Percentiles rank a stretch among this genome's conserved stretches.
Evolutionary conservation across 2,113 vertebrate genomes (phyloP).

Genomic region (Onychostoma macrolepis): DNA sequence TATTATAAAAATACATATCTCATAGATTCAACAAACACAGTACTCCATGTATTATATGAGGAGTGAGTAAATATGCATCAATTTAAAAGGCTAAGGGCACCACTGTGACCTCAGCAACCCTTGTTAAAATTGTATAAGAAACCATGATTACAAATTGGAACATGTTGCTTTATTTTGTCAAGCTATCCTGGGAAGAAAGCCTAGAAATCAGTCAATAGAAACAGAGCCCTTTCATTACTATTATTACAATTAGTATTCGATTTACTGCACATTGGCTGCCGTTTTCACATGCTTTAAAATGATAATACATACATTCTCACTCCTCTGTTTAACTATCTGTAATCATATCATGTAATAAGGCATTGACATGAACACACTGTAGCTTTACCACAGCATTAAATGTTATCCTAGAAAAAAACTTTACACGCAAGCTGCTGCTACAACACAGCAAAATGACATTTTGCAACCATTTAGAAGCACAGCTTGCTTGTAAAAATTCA

Average conservation of each 20-base stretch:
- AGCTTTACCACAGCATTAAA: background rate
- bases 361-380: background rate
- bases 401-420: conserved; percentile 6
- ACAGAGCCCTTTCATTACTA: conserved; percentile 55
- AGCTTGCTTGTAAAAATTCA: background rate
- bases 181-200: background rate
- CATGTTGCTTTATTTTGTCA: background rate
- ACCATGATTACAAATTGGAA: background rate
- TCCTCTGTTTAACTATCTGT: background rate
- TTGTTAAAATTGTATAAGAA: background rate
- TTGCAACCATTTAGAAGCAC: background rate
- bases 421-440: conserved; percentile 25
- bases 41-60: conserved; percentile 3
- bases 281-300: conserved; percentile 13
- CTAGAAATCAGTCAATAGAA: conserved; percentile 19
- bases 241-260: background rate
- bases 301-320: conserved; percentile 2
- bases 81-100: background rate
- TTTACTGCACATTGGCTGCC: background rate
- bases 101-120: background rate
- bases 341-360: conserved; percentile 8
- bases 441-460: background rate
- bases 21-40: conserved; percentile 25
- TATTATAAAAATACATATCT: conserved; percentile 43
- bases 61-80: conserved; percentile 19